Conservation (phyloP, 2,888 invertebrate species). For the Halictus ligatus region DNA sequence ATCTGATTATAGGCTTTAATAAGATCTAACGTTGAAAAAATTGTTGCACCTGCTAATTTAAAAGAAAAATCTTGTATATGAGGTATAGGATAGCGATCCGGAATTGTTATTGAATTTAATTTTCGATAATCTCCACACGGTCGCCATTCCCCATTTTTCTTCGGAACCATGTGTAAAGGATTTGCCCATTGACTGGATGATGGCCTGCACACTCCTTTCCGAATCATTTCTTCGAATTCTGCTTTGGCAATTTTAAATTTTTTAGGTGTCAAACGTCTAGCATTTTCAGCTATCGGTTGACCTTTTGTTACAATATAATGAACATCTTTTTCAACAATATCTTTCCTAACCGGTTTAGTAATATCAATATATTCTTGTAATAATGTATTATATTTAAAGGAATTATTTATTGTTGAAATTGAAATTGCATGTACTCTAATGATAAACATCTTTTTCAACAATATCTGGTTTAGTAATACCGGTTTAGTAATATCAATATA, state of each 20-base stretch:
- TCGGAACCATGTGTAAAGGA: not conserved
- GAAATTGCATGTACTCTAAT: not conserved
- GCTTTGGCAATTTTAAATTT: not conserved
- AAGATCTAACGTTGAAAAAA: not conserved
- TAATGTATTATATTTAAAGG: not conserved
- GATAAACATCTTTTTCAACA: not conserved
- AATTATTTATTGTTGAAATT: not conserved
- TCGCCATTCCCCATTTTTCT: not conserved
- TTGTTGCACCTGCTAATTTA: not conserved
- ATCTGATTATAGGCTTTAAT: not conserved
- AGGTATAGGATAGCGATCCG: not conserved
- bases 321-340: not conserved
- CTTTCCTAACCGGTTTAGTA: not conserved
- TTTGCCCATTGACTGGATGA: not conserved
- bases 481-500: not conserved
- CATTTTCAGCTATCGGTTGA: not conserved
- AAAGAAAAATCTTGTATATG: not conserved
- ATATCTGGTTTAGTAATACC: not conserved
- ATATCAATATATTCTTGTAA: not conserved
- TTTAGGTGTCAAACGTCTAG: not conserved
- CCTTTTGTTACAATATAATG: not conserved
- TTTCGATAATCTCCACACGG: not conserved
- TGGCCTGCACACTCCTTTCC: not conserved
- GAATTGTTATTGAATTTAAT: not conserved
- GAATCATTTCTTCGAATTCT: not conserved